Base-by-base conservation (phyloP, 2,888 invertebrate species). In the Priocnemis perturbator region DNA sequence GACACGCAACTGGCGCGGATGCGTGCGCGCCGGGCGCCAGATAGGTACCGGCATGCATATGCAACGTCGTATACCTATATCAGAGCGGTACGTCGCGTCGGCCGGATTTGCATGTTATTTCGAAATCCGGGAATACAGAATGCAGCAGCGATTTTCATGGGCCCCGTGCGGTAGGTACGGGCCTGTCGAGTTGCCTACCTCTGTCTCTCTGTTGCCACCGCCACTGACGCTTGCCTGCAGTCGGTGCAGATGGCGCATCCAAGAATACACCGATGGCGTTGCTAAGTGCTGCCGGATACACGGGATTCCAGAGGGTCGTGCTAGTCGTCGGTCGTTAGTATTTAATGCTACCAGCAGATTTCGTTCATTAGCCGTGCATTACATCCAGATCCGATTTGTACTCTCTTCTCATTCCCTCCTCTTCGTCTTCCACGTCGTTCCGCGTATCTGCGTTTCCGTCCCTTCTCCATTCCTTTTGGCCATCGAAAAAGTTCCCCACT, bases 51-150 rank as follows among this genome's bases (percentile, higher is more conserved):
- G 59, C 62, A 64, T 76, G 76, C 76, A 76, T 76, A 76, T 73
- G 76, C 65, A 73, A 57, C 69, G 37, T 19, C 50, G 30, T 53
- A 55, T 48, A 53, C 64, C 48, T 67, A 58, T 60, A 47, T 47
- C 17, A 70, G n/a, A n/a, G n/a, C n/a, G n/a, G n/a, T n/a, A 60
- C 59, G 63, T 64, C 58, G 73, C 67, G 66, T 64, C 52, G 66
- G 71, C 69, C 75, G 79, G 83, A 87, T 87, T 86, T 87, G 81
- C 87, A 86, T 87, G 85, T 86, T 87, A 87, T 86, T 87, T 84
- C 83, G 75, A 83, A 84, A 81, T 85, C 79, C 77, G 74, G 79
- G 80, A 81, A 77, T 80, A 81, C 76, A 78, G 78, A 81, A 83
- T 83, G 79, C 77, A 72, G 77, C 78, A 77, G 69, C 80, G 81